Percentiles rank a stretch among this genome's conserved stretches.
These are phyloP conservation scores for Ceratotherium simum DNA, from an alignment of 2,113 vertebrate species.

Conservation along the genomic window DNA sequence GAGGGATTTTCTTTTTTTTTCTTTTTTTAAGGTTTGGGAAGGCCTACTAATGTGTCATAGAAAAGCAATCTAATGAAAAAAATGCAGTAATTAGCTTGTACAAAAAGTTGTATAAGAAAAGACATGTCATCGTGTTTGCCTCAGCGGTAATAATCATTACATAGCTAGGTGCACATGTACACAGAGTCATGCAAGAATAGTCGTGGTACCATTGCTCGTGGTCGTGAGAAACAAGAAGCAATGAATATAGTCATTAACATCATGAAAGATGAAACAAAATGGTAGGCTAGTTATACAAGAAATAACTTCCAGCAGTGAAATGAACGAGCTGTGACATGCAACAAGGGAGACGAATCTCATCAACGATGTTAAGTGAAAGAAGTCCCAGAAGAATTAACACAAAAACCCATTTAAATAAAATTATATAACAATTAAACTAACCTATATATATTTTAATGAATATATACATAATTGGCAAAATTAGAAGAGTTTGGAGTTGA, in stretches of 20 bases:
- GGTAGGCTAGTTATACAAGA: background rate
- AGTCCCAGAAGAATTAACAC: background rate
- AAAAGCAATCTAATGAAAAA: background rate
- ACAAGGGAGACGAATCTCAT: background rate
- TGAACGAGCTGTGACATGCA: background rate
- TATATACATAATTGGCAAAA: background rate
- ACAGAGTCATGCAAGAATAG: background rate
- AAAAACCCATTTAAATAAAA: background rate
- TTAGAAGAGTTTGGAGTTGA: background rate
- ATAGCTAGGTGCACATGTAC: background rate
- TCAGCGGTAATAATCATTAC: background rate
- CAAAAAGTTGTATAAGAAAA: background rate
- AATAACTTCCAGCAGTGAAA: background rate
- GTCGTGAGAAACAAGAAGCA: background rate
- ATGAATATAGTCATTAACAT: background rate
- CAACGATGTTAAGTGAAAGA: background rate
- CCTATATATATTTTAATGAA: background rate
- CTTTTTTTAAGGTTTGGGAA: background rate
- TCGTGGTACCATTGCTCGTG: background rate
- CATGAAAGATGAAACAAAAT: background rate
- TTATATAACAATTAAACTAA: background rate
- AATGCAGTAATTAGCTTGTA: background rate
- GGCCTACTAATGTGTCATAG: background rate
- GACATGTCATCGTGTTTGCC: background rate
- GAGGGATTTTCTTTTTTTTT: background rate